These are phyloP conservation scores for Psittacula derbiana DNA, from an alignment of 2,797 vertebrate genomes.

Conservation along the genomic window DNA sequence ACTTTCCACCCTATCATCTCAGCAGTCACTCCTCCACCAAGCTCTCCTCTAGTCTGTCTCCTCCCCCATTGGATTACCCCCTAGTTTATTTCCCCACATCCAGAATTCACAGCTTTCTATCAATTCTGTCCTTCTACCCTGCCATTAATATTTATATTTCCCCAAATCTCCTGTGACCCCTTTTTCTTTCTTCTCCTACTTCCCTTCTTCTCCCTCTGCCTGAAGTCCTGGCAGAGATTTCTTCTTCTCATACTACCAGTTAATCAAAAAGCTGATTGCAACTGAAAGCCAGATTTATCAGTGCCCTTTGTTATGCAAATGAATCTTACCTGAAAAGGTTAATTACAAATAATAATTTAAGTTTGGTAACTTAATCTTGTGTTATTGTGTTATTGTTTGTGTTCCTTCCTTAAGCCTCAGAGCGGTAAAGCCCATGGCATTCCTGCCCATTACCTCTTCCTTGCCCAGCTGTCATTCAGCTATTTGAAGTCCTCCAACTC, in stretches of 20 bases:
- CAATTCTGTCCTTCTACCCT: background rate
- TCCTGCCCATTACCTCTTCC: background rate
- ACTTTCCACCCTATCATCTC: slow-evolving; percentile 1
- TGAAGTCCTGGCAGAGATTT: background rate
- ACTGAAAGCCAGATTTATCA: background rate
- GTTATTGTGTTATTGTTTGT: background rate
- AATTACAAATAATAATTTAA: background rate
- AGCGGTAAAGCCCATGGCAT: background rate
- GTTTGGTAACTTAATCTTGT: background rate
- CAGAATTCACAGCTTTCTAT: background rate
- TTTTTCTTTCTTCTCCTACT: background rate
- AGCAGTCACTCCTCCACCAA: background rate
- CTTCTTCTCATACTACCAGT: background rate
- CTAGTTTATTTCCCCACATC: background rate
- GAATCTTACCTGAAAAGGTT: background rate
- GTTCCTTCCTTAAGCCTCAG: background rate
- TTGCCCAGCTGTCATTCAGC: background rate
- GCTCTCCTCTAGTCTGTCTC: background rate
- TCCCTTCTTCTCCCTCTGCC: background rate
- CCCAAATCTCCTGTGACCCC: background rate
- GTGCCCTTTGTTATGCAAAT: background rate
- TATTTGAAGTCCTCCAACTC: background rate
- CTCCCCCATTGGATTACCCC: background rate
- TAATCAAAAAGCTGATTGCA: background rate
- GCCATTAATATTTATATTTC: background rate